Conservation (phyloP, 92 coral and sea anemone species). For the Porites lobata region DNA sequence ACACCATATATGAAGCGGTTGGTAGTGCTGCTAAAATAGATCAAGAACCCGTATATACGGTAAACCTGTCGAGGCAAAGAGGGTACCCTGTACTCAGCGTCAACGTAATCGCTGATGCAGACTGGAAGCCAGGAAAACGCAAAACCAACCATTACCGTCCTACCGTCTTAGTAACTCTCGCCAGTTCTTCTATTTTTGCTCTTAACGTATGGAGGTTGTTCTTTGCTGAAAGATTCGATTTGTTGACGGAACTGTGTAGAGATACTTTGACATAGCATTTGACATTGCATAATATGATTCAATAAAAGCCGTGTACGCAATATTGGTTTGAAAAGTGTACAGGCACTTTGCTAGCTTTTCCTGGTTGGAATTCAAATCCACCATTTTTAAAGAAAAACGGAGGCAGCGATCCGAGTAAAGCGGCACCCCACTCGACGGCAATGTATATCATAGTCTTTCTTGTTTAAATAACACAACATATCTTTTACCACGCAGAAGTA, state of each 20-base stretch:
- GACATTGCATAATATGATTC: too few species aligned
- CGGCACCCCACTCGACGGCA: slow-evolving; percentile 41
- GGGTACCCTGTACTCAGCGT: slow-evolving; percentile 27
- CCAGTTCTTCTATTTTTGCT: slow-evolving; percentile 78
- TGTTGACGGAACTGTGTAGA: slow-evolving; percentile 45
- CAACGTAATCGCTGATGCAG: slow-evolving; percentile 72
- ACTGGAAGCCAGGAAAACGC: slow-evolving; percentile 81
- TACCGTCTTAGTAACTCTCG: slow-evolving; percentile 78
- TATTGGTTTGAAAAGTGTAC: slow-evolving; percentile 32
- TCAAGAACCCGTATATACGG: background rate
- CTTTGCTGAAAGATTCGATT: slow-evolving; percentile 57
- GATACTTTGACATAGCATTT: slow-evolving; percentile 65
- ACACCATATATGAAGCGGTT: background rate
- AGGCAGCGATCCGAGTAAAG: slow-evolving; percentile 66
- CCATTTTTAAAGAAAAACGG: slow-evolving; percentile 57
- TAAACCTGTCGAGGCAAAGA: background rate
- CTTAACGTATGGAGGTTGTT: slow-evolving; percentile 45
- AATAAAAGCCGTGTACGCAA: slow-evolving; percentile 60
- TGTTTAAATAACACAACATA: slow-evolving; percentile 42
- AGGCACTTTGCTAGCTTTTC: slow-evolving; percentile 76
- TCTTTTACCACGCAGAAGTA: slow-evolving; percentile 60
- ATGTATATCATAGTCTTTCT: slow-evolving; percentile 43
- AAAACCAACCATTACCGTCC: slow-evolving; percentile 73
- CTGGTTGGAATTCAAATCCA: slow-evolving; percentile 76
- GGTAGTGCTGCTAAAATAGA: background rate